Conservation (phyloP, 2,113 vertebrate genomes). For the Sander vitreus region DNA sequence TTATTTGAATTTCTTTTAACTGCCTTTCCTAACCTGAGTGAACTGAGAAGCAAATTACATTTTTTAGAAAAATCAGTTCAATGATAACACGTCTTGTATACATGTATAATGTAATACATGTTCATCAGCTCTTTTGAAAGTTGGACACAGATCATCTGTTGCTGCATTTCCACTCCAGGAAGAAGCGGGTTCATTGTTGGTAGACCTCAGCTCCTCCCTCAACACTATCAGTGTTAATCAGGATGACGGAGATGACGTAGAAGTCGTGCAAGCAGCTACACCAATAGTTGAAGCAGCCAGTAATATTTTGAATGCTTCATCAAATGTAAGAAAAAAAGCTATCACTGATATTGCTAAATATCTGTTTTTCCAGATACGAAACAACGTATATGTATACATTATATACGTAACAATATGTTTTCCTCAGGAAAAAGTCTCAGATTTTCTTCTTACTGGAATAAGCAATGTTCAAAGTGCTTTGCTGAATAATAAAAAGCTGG, state of each 20-base stretch:
- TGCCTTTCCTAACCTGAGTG: neutral
- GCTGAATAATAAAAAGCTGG: constrained; percentile 83
- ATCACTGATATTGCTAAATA: neutral
- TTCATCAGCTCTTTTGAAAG: neutral
- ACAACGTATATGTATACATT: neutral
- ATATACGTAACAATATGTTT: constrained; percentile 12
- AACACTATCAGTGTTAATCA: constrained; percentile 72
- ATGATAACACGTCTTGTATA: neutral
- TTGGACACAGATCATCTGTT: constrained; percentile 7
- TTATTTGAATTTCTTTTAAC: neutral
- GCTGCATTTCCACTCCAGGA: constrained; percentile 75
- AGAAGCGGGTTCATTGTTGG: constrained; percentile 85
- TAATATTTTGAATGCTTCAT: constrained; percentile 87
- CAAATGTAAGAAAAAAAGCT: constrained; percentile 66
- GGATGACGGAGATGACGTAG: constrained; percentile 63
- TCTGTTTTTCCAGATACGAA: constrained; percentile 1
- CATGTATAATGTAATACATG: neutral
- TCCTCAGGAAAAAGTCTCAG: constrained; percentile 77
- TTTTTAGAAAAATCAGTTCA: neutral
- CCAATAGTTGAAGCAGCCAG: constrained; percentile 89
- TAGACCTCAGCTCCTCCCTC: constrained; percentile 87
- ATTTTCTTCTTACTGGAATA: constrained; percentile 83
- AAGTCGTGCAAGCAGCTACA: constrained; percentile 79
- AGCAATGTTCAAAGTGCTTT: constrained; percentile 89
- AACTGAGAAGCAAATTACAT: neutral